Percentiles rank a stretch among this genome's conserved stretches.
Conservation (phyloP, 2,797 vertebrate genomes). For the Pitangus sulphuratus region DNA sequence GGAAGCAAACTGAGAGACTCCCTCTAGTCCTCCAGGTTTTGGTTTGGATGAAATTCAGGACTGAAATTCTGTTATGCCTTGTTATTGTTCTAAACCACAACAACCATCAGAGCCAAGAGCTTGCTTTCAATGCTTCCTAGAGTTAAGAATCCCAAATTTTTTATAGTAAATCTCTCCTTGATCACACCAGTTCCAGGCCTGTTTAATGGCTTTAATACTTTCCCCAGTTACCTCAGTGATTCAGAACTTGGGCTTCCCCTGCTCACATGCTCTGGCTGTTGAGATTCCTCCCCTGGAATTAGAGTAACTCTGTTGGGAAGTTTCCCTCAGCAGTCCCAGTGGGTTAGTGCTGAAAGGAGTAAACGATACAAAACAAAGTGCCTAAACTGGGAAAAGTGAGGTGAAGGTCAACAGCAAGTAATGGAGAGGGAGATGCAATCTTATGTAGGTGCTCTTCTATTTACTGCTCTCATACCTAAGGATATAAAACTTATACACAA, state of each 20-base stretch:
- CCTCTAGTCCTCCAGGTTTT: not conserved
- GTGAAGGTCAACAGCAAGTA: not conserved
- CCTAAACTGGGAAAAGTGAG: not conserved
- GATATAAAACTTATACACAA: not conserved
- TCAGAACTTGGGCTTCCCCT: not conserved
- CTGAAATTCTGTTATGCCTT: not conserved
- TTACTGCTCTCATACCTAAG: not conserved
- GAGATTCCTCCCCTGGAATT: not conserved
- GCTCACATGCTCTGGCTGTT: not conserved
- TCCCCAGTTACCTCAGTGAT: too few relatives aligned
- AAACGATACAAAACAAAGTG: not conserved
- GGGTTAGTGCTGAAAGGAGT: not conserved
- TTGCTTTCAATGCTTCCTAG: not conserved
- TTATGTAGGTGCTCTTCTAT: not conserved
- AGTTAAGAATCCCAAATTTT: not conserved
- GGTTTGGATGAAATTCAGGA: not conserved
- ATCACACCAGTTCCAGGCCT: not conserved
- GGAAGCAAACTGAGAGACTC: not conserved
- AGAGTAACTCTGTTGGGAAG: accelerated
- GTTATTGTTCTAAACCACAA: not conserved
- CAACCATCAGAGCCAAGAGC: not conserved
- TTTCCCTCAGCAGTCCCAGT: not conserved
- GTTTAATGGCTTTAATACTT: not conserved
- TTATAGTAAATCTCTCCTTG: not conserved
- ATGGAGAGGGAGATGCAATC: not conserved